phyloP scores from a whole-genome alignment of 2,113 vertebrate species.

The Myrmecobius fasciatus region DNA sequence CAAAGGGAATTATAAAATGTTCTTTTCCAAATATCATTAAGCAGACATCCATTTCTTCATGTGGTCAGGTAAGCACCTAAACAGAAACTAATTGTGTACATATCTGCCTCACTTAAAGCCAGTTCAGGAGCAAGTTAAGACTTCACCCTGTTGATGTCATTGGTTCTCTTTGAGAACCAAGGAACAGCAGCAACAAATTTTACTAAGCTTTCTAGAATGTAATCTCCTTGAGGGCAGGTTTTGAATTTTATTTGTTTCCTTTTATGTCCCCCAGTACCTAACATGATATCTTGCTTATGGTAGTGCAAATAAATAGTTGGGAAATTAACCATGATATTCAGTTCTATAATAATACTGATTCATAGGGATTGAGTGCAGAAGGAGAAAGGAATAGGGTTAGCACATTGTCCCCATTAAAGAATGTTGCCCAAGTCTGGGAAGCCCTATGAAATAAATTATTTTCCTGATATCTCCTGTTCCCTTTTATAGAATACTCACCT shows the following conservation, averaged over 20 bases:
- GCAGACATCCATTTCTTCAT: not conserved
- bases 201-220: not conserved
- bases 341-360: not conserved
- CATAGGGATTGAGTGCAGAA: not conserved
- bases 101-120: not conserved
- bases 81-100: not conserved
- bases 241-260: not conserved
- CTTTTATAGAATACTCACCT: not conserved
- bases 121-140: not conserved
- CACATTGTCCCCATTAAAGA: not conserved
- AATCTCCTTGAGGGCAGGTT: not conserved
- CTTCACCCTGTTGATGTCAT: not conserved
- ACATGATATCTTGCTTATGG: not conserved
- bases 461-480: not conserved
- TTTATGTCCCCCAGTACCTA: not conserved
- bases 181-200: not conserved
- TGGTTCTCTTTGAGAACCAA: not conserved
- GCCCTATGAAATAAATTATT: not conserved
- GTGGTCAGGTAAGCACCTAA: not conserved
- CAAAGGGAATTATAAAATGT: slow-evolving; percentile 16
- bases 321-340: not conserved
- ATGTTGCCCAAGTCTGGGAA: not conserved
- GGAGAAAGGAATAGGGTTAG: not conserved
- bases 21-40: slow-evolving; percentile 31
- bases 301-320: not conserved